These are phyloP conservation scores for Helicorthomorpha holstii DNA, from an alignment of 1,140 invertebrate species.

Conservation along the genomic window DNA sequence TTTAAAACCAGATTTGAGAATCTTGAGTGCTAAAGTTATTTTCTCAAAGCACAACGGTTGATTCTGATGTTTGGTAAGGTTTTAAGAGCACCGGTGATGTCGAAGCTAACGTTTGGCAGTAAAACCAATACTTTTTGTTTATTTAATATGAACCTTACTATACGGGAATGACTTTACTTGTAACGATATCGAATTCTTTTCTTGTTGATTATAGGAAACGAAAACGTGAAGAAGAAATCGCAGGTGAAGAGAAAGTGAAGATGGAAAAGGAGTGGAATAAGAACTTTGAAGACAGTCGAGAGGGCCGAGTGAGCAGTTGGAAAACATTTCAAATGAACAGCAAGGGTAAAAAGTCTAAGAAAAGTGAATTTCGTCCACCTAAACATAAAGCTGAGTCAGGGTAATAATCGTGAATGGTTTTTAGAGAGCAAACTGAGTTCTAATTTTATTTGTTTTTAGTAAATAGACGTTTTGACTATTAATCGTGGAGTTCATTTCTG, in stretches of 20 bases:
- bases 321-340: constrained; percentile 69
- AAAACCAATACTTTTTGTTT: too few species aligned
- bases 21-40: background rate
- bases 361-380: constrained; percentile 58
- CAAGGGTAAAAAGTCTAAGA: constrained; percentile 40
- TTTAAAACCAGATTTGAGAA: too few species aligned
- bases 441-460: too few species aligned
- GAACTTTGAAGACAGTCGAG: constrained; percentile 92
- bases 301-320: constrained; percentile 89
- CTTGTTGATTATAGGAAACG: constrained; percentile 51
- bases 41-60: background rate
- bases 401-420: too few species aligned
- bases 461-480: too few species aligned
- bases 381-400: constrained; percentile 91
- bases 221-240: constrained; percentile 83
- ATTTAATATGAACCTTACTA: too few species aligned
- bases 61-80: constrained; percentile 1
- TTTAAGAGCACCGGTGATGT: too few species aligned
- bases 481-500: too few species aligned
- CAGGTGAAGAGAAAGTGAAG: constrained; percentile 74
- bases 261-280: constrained; percentile 89
- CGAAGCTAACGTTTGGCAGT: constrained; percentile 2
- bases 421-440: too few species aligned
- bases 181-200: constrained; percentile 6
- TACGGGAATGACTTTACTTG: too few species aligned